phyloP scores from a whole-genome alignment of 1,140 invertebrate genomes.

The Trypoxylus dichotomus region DNA sequence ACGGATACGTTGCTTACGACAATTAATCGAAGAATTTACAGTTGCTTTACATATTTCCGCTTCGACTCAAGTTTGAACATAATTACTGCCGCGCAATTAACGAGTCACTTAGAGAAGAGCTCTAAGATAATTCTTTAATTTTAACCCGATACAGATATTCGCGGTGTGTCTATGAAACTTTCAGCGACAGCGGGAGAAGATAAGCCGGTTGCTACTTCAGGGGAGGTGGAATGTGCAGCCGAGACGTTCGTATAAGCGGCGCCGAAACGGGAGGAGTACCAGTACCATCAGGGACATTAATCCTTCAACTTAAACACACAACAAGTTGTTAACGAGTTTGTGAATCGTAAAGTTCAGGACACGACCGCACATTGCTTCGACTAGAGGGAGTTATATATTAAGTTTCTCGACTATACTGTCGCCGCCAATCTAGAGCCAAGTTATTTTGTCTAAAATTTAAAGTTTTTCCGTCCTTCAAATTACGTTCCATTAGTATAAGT shows the following conservation, averaged over 20 bases:
- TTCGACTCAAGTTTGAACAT: too few species aligned
- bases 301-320: constrained; percentile 30
- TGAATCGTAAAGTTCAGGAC: constrained; percentile 33
- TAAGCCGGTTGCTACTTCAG: not conserved
- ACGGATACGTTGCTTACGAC: too few species aligned
- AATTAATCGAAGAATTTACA: too few species aligned
- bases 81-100: too few species aligned
- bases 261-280: too few species aligned
- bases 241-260: not conserved
- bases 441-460: constrained; percentile 19
- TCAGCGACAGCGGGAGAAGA: not conserved
- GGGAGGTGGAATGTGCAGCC: not conserved
- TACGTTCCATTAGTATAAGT: not conserved
- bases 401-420: not conserved
- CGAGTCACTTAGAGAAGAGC: too few species aligned
- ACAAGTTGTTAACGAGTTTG: constrained; percentile 38
- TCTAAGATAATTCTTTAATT: not conserved
- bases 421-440: not conserved
- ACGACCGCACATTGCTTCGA: constrained; percentile 18
- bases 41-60: too few species aligned
- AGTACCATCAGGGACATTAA: constrained; percentile 28
- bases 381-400: constrained; percentile 21
- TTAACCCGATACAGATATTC: not conserved
- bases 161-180: not conserved
- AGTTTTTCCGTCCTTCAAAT: not conserved